A percentile compares a stretch with the other conserved stretches of the same genome.
These are phyloP conservation scores for Oryzias melastigma DNA, from an alignment of 2,113 vertebrate genomes.

Conservation along the genomic window DNA sequence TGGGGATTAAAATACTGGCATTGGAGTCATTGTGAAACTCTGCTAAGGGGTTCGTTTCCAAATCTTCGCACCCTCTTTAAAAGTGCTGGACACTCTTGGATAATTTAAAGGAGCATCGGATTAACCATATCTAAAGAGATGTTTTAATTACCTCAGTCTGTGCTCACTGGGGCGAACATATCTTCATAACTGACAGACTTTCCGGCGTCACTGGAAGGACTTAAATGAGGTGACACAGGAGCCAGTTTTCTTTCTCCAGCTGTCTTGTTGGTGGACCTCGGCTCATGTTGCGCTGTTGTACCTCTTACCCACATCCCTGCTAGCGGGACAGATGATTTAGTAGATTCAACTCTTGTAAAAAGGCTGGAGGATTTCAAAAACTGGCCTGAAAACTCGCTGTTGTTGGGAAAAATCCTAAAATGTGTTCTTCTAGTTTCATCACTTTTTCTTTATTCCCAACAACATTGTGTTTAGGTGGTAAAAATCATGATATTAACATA, in stretches of 20 bases:
- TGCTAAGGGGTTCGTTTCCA: constrained; percentile 5
- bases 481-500: too few species aligned
- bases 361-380: constrained; percentile 9
- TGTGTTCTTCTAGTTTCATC: too few species aligned
- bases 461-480: too few species aligned
- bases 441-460: too few species aligned
- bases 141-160: constrained; percentile 23
- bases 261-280: constrained; percentile 33
- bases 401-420: constrained; percentile 22
- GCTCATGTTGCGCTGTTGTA: constrained; percentile 40
- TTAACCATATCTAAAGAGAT: too few species aligned
- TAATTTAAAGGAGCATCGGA: too few species aligned
- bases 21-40: neutral
- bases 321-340: constrained; percentile 36
- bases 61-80: constrained; percentile 5
- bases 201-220: constrained; percentile 42
- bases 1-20: neutral
- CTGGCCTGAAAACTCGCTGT: constrained; percentile 7
- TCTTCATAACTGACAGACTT: constrained; percentile 44
- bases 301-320: constrained; percentile 14
- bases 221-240: constrained; percentile 51
- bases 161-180: constrained; percentile 30
- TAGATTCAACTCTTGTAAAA: constrained; percentile 17
- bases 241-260: constrained; percentile 40
- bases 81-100: neutral